Evolutionary conservation across 2,797 vertebrate genomes (phyloP).

Genomic region (Euthynnus affinis): DNA sequence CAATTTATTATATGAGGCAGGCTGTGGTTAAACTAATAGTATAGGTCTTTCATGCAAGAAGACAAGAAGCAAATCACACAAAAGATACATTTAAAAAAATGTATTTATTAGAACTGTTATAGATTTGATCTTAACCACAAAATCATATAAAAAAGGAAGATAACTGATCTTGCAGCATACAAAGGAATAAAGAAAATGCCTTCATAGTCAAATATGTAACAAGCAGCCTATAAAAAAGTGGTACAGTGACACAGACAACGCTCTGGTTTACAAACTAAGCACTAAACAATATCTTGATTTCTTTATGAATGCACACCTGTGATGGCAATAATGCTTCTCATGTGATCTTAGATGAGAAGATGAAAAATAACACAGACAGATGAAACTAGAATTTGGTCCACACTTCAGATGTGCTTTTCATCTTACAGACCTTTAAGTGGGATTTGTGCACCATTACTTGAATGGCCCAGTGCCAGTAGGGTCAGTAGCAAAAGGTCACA

Average conservation of each 20-base stretch:
- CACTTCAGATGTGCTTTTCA: constrained; percentile 8
- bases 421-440: constrained; percentile 8
- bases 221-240: constrained; percentile 48
- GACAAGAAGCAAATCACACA: constrained; percentile 15
- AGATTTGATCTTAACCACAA: constrained; percentile 46
- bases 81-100: constrained; percentile 3
- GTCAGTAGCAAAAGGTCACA: constrained; percentile 2
- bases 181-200: constrained; percentile 34
- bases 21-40: background rate
- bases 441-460: constrained; percentile 14
- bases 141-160: constrained; percentile 32
- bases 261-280: constrained; percentile 41
- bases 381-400: constrained; percentile 46
- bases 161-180: constrained; percentile 35
- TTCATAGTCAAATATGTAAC: constrained; percentile 47
- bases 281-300: constrained; percentile 23
- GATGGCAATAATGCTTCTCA: constrained; percentile 28
- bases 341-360: constrained; percentile 32
- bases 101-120: constrained; percentile 52
- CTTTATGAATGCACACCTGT: constrained; percentile 26
- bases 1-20: background rate
- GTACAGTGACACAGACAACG: constrained; percentile 46
- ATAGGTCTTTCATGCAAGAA: background rate
- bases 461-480: constrained; percentile 9
- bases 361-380: constrained; percentile 32